Evolutionary conservation across 2,888 invertebrate genomes (phyloP), one percentile per base, ranked within the genome.

Genomic region (Lymantria monacha): DNA sequence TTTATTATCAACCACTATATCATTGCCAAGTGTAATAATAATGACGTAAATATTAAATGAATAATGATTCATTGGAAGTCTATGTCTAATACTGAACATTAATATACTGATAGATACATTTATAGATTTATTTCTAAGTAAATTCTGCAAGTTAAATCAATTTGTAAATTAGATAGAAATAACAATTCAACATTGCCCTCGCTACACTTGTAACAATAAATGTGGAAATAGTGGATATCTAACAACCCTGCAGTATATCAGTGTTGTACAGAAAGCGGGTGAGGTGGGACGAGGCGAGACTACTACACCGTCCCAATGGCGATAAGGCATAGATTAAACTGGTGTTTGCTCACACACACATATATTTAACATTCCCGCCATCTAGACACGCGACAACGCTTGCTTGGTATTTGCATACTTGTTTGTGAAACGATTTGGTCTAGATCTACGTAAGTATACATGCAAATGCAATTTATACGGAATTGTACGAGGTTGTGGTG

Each of bases 301-400:
- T 63, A 63, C 58, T 63, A 63, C 60, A 61, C 51, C 59, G 63
- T 65, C 62, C 64, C 69, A 66, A 65, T 68, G 67, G 72, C 81
- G 87, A 87, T 87, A 87, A 86, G 83, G 85, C 81, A 79, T 75
- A 88, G 88, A 89, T 88, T 88, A 88, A 87, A 87, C 85, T 75
- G 75, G 69, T 86, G 87, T 87, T 87, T 85, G 76, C 85, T 72
- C 81, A 81, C 86, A 81, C 82, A 81, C 84, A 85, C 83, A 81
- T 81, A 83, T 86, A 84, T 85, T 87, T 81, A 83, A 81, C 85
- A 83, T 86, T 83, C 85, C 71, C 79, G 68, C 74, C 76, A 76
- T 76, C 78, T 75, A 80, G 74, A 73, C 70, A 73, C 75, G 83
- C 81, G 83, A 83, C 85, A 82, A 69, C 74, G 72, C 76, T 73